phyloP scores from a whole-genome alignment of 2,888 invertebrate species.

The Pseudococcus jackbeardsleyi region DNA sequence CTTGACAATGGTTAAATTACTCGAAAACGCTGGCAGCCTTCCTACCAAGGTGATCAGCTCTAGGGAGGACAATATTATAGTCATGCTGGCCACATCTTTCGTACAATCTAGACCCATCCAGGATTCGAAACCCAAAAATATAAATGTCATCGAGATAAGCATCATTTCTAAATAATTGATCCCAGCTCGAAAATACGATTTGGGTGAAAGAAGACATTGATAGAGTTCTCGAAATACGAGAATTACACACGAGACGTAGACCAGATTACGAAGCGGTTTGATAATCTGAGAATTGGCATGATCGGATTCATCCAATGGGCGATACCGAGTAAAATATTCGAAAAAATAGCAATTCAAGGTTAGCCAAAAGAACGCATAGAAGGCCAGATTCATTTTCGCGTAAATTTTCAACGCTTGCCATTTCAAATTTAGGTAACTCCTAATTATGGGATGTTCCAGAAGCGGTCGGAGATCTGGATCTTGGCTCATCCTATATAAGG shows the following conservation, averaged over 20 bases:
- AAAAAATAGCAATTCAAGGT: background rate
- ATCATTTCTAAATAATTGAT: no score
- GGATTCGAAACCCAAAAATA: no score
- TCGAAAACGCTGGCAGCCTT: background rate
- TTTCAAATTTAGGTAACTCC: slow-evolving; percentile 84
- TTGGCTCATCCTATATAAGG: slow-evolving; percentile 80
- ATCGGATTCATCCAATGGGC: no score
- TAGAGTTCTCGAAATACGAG: background rate
- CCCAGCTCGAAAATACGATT: background rate
- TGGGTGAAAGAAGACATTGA: background rate
- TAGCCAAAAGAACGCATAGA: slow-evolving; percentile 74
- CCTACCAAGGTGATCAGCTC: background rate
- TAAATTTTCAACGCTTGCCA: slow-evolving; percentile 83
- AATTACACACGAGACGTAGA: no score
- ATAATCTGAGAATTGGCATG: no score
- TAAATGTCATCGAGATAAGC: background rate
- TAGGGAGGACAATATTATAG: background rate
- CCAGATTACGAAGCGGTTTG: no score
- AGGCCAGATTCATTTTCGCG: slow-evolving; percentile 80
- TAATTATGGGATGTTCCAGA: slow-evolving; percentile 83
- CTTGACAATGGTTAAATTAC: background rate
- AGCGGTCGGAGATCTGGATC: slow-evolving; percentile 79
- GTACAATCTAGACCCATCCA: background rate
- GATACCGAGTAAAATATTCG: background rate
- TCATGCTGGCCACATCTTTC: background rate